Conservation (phyloP, 1,140 invertebrate genomes). For the Eciton burchellii region DNA sequence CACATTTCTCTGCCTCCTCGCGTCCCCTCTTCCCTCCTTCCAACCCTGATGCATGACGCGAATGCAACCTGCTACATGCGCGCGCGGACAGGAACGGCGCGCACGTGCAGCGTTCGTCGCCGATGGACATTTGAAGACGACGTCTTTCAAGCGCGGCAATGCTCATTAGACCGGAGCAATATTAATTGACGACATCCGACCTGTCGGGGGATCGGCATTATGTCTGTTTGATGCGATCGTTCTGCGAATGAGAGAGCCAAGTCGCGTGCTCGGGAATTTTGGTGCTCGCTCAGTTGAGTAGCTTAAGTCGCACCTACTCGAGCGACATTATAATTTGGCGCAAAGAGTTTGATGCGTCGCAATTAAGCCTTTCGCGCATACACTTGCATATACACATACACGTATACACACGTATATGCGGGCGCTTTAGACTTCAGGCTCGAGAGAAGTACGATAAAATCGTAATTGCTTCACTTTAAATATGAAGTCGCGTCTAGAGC, state of each 20-base stretch:
- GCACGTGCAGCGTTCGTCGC: slow-evolving; percentile 4
- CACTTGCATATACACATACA: background rate
- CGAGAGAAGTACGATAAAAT: background rate
- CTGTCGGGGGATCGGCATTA: slow-evolving; percentile 9
- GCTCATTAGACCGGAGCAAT: slow-evolving; percentile 35
- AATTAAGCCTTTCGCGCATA: background rate
- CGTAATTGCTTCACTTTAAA: slow-evolving; percentile 30
- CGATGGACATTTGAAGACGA: background rate
- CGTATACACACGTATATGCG: too few species aligned
- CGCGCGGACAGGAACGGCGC: background rate
- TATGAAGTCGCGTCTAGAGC: background rate
- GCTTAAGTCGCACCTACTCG: background rate
- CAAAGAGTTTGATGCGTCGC: background rate
- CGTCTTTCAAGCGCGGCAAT: slow-evolving; percentile 36
- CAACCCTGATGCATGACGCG: slow-evolving; percentile 15
- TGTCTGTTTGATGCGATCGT: slow-evolving; percentile 33
- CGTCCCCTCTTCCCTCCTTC: background rate
- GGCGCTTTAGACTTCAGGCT: background rate
- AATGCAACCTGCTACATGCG: slow-evolving; percentile 41
- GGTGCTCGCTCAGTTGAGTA: slow-evolving; percentile 9
- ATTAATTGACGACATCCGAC: slow-evolving; percentile 47
- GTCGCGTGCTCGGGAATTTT: slow-evolving; percentile 19
- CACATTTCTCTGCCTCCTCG: slow-evolving; percentile 44
- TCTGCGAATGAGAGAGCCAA: background rate
- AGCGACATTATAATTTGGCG: background rate